Percentiles rank a stretch among this genome's conserved stretches.
Evolutionary conservation across 2,113 vertebrate genomes (phyloP).

Genomic region (Falco punctatus): DNA sequence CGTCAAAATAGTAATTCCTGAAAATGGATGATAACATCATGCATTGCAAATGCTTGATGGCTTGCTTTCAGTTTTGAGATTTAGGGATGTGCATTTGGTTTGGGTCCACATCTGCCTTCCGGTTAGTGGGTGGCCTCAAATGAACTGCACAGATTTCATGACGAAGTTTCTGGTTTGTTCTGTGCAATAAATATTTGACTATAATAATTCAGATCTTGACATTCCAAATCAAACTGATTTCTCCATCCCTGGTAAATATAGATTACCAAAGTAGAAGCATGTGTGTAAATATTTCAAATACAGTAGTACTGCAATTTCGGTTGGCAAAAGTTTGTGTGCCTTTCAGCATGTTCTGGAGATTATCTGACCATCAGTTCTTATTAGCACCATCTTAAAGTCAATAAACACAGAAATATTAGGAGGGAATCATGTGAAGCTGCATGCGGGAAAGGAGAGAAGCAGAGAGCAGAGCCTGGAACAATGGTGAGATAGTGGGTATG

Average conservation of each 20-base stretch:
- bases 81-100: background rate
- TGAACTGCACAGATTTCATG: background rate
- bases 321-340: background rate
- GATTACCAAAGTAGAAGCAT: background rate
- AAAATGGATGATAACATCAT: background rate
- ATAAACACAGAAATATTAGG: background rate
- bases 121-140: background rate
- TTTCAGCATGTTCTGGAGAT: background rate
- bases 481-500: background rate
- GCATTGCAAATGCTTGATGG: background rate
- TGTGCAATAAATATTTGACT: background rate
- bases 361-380: background rate
- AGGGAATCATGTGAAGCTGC: background rate
- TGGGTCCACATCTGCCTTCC: background rate
- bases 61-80: background rate
- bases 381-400: background rate
- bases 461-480: background rate
- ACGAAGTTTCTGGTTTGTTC: background rate
- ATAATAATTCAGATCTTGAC: background rate
- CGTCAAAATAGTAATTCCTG: background rate
- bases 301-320: background rate
- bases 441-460: background rate
- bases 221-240: background rate
- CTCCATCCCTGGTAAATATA: background rate
- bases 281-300: slow-evolving; percentile 37